phyloP scores from a whole-genome alignment of 2,113 vertebrate species.

The Hepsetus odoe region DNA sequence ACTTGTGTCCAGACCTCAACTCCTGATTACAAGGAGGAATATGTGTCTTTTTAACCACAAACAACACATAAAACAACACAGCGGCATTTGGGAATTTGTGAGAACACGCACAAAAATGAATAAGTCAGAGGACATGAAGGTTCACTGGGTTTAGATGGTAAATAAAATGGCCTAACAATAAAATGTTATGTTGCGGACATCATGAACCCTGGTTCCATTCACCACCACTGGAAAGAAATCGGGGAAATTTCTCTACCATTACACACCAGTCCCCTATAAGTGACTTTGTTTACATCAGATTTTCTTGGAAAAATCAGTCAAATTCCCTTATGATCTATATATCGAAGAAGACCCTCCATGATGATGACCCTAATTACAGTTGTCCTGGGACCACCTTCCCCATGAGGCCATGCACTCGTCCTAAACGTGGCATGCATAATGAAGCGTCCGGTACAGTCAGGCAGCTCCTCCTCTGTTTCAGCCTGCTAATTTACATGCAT shows the following conservation, averaged over 20 bases:
- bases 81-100: no score
- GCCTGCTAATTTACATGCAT: slow-evolving; percentile 3
- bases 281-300: not conserved
- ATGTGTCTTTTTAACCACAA: no score
- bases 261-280: not conserved
- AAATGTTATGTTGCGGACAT: no score
- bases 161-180: no score
- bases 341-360: not conserved
- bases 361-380: not conserved
- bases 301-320: not conserved
- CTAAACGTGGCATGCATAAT: slow-evolving; percentile 7
- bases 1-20: no score
- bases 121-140: no score
- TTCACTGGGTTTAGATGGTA: not conserved
- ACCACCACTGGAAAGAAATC: not conserved
- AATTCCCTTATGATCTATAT: no score
- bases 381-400: not conserved
- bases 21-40: no score
- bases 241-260: no score
- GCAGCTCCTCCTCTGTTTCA: not conserved
- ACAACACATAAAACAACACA: no score
- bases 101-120: no score
- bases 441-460: not conserved
- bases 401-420: not conserved
- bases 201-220: not conserved